phyloP scores from a whole-genome alignment of 2,888 invertebrate species.

The Gastrophysa polygoni region DNA sequence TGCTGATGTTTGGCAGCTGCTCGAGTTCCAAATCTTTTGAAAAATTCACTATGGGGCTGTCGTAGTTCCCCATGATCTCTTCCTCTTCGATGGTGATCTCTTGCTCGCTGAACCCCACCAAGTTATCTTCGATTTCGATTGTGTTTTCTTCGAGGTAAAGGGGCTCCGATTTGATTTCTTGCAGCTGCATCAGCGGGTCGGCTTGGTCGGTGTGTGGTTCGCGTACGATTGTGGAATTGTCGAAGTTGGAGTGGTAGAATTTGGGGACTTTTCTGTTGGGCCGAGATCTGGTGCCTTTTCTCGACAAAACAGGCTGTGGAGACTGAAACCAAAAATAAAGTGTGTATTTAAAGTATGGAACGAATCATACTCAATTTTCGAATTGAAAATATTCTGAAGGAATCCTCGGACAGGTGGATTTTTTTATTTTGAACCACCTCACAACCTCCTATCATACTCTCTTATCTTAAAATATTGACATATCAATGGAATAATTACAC shows the following conservation, averaged over 20 bases:
- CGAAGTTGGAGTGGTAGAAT: conserved; percentile 46
- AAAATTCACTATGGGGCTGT: conserved; percentile 38
- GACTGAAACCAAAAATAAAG: conserved; percentile 43
- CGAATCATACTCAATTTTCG: too few relatives aligned
- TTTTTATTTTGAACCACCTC: too few relatives aligned
- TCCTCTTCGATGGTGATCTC: conserved; percentile 35
- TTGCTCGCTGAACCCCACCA: conserved; percentile 35
- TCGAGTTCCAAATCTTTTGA: conserved; percentile 24
- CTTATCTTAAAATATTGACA: too few relatives aligned
- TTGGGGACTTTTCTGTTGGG: conserved; percentile 56
- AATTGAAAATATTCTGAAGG: too few relatives aligned
- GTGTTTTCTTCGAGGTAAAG: conserved; percentile 49
- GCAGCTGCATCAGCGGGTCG: conserved; percentile 44
- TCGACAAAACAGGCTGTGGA: conserved; percentile 49
- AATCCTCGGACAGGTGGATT: too few relatives aligned
- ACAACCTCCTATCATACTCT: too few relatives aligned
- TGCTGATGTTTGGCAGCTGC: conserved; percentile 33
- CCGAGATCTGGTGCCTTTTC: conserved; percentile 56
- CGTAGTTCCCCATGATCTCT: conserved; percentile 40
- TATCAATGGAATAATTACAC: too few relatives aligned
- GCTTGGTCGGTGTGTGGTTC: conserved; percentile 35
- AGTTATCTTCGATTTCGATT: conserved; percentile 43
- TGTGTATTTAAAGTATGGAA: too few relatives aligned
- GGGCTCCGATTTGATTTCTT: conserved; percentile 54
- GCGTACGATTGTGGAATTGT: conserved; percentile 27